Evolutionary conservation across 2,888 invertebrate species (phyloP), one percentile per base, ranked within the genome.

Genomic region (Tineola bisselliella): DNA sequence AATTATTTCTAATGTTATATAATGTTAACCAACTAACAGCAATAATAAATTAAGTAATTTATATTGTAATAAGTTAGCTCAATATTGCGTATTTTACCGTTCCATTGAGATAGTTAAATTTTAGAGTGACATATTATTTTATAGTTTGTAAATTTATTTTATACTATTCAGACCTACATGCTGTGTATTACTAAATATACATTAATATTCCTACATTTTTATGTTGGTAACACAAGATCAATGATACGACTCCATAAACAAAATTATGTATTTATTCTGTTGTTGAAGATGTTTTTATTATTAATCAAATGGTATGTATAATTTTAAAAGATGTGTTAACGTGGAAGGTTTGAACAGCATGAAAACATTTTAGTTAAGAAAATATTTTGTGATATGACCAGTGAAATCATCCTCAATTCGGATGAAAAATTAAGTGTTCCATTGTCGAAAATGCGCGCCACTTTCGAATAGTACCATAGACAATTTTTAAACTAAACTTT

Each of bases 51-150:
- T 58, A 60, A 61, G 59, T 75, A 48, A 48, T 17, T 80, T 84
- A 81, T 83, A 83, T 83, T 79, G 76, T 76, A 77, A 76, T 86
- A 86, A 87, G 84, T 77, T 84, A 87, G 87, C 87, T 87, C 87
- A 87, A 87, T 84, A 77, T 84, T 74, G 70, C 82, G 79, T 81
- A 77, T 79, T 78, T 75, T 79, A 81, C 84, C 84, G 87, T 84
- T 86, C 86, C 84, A 84, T 84, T 82, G 48, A 48, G 48, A 10
- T 48, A 38, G 38, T 38, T 25, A 25, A 25, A 2, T 25, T 25
- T 38, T 38, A 38, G 38, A 12, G 38, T 38, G 38, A 38, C 38
- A n/a, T 38, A 38, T 4, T 38, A 6, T 38, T 38, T 38, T n/a
- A n/a, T n/a, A n/a, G n/a, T n/a, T n/a, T n/a, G n/a, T n/a, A n/a